Percentiles rank a stretch among this genome's conserved stretches.
Conservation (phyloP, 1,140 invertebrate genomes). For the Ceratina japonica region DNA sequence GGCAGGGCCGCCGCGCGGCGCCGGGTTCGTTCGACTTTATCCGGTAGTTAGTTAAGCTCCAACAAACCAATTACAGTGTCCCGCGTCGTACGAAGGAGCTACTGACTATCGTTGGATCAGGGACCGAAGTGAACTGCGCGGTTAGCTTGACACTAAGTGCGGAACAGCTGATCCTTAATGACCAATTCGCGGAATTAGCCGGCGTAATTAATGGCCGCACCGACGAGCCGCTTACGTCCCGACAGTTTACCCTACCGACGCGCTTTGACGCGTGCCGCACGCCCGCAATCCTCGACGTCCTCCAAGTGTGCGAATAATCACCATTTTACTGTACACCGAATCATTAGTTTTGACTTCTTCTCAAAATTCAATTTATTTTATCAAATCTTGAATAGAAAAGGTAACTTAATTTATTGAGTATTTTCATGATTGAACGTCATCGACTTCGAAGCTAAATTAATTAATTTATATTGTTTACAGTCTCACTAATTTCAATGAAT, state of each 20-base stretch:
- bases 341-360: too few relatives aligned
- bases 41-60: slow-evolving; percentile 64
- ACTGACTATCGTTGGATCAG: slow-evolving; percentile 57
- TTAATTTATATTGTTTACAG: too few relatives aligned
- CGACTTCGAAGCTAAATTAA: too few relatives aligned
- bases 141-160: slow-evolving; percentile 54
- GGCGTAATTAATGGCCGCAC: slow-evolving; percentile 42
- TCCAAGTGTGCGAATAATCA: neutral
- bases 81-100: slow-evolving; percentile 32
- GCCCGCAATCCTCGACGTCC: neutral
- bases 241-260: neutral
- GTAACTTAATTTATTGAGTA: too few relatives aligned
- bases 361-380: too few relatives aligned
- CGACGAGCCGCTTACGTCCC: slow-evolving; percentile 28
- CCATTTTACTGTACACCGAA: neutral
- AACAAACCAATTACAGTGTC: slow-evolving; percentile 64
- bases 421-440: too few relatives aligned
- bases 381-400: too few relatives aligned
- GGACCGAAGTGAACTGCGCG: slow-evolving; percentile 45
- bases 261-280: slow-evolving; percentile 14
- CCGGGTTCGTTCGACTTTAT: slow-evolving; percentile 60
- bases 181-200: slow-evolving; percentile 56
- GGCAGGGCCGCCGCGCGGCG: neutral
- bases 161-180: slow-evolving; percentile 56
- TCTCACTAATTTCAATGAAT: too few relatives aligned